phyloP scores from a whole-genome alignment of 2,888 invertebrate species.

The Agriopis marginaria region DNA sequence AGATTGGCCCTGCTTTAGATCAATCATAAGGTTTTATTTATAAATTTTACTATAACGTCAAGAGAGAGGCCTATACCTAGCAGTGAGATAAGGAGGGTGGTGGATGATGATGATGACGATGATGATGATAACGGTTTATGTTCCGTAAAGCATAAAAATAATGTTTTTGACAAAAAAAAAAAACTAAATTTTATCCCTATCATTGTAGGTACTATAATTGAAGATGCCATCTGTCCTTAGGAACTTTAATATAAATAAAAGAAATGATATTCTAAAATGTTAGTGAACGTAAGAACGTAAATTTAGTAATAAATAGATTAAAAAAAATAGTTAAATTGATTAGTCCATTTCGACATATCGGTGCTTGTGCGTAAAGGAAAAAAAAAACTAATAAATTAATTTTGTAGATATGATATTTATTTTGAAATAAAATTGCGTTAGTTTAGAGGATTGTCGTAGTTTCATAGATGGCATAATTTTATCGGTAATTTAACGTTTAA shows the following conservation, averaged over 20 bases:
- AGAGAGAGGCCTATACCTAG: too few species aligned
- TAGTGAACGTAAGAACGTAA: constrained; percentile 53
- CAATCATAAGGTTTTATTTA: too few species aligned
- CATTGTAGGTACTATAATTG: constrained; percentile 51
- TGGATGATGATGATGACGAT: too few species aligned
- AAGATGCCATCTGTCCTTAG: constrained; percentile 75
- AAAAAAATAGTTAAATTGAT: constrained; percentile 45
- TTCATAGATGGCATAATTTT: constrained; percentile 46
- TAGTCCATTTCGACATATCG: constrained; percentile 84
- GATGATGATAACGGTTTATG: too few species aligned
- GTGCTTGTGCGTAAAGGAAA: constrained; percentile 77
- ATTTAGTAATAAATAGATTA: constrained; percentile 56
- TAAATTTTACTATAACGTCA: too few species aligned
- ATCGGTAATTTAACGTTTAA: constrained; percentile 38
- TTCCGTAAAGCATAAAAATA: constrained; percentile 30
- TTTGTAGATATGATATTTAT: constrained; percentile 59
- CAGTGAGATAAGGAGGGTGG: too few species aligned
- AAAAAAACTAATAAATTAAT: constrained; percentile 71
- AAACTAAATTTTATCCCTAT: constrained; percentile 8
- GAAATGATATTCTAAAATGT: constrained; percentile 75
- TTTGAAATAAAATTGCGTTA: constrained; percentile 53
- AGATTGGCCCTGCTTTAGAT: too few species aligned
- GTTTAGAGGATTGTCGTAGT: constrained; percentile 51
- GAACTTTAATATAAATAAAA: constrained; percentile 60
- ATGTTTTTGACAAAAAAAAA: constrained; percentile 37